These are phyloP conservation scores for Scaptomyza hsui DNA, from an alignment of 1,140 invertebrate species.

Conservation along the genomic window DNA sequence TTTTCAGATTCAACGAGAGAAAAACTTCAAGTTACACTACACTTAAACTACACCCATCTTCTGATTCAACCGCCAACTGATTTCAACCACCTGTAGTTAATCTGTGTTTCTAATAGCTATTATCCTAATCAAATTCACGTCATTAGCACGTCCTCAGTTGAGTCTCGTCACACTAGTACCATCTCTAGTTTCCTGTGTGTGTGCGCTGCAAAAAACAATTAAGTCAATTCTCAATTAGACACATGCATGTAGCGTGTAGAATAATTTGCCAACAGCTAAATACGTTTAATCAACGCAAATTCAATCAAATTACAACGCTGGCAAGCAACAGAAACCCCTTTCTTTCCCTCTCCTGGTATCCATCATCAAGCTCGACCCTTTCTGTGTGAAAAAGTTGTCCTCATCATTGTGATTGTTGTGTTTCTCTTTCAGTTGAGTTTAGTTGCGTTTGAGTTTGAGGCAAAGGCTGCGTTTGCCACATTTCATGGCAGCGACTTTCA, in stretches of 20 bases:
- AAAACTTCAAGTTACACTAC: neutral
- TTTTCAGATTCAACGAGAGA: too few species aligned
- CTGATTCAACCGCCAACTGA: too few species aligned
- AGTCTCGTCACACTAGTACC: neutral
- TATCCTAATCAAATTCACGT: neutral
- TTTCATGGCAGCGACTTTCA: slow-evolving; percentile 54
- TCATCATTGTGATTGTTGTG: slow-evolving; percentile 55
- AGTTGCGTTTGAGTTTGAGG: neutral
- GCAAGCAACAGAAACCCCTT: slow-evolving; percentile 47
- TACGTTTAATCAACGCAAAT: slow-evolving; percentile 79
- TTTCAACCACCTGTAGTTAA: neutral
- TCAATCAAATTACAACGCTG: slow-evolving; percentile 77
- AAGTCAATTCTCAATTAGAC: slow-evolving; percentile 74
- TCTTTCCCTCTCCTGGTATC: neutral
- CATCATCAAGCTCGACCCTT: neutral
- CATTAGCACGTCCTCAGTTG: neutral
- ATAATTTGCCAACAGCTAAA: slow-evolving; percentile 76
- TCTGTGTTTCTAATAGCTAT: neutral
- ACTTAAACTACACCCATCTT: neutral
- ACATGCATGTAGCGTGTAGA: slow-evolving; percentile 48
- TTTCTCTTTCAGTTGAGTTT: neutral
- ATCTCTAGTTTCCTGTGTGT: slow-evolving; percentile 1
- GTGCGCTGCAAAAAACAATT: slow-evolving; percentile 57
- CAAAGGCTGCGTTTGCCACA: slow-evolving; percentile 29
- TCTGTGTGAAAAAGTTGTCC: slow-evolving; percentile 49